Conservation (phyloP, 2,113 vertebrate genomes). For the Nematolebias whitei region DNA sequence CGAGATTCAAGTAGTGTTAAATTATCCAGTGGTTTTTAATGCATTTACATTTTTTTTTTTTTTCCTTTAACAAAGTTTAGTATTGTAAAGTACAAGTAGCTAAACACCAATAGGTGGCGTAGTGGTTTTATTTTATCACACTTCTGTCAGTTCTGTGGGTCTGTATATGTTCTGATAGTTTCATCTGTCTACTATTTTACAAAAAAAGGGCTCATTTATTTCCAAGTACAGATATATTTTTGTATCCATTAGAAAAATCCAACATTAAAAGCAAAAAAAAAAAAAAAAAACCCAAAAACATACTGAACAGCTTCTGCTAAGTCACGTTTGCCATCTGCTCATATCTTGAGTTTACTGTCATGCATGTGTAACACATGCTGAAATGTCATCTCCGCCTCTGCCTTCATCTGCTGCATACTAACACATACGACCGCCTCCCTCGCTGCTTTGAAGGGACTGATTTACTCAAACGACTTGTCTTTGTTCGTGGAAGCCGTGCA, state of each 20-base stretch:
- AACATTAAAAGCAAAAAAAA: conserved; percentile 10
- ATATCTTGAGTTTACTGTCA: conserved; percentile 6
- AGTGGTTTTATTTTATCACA: conserved; percentile 20
- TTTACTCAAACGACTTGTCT: conserved; percentile 1
- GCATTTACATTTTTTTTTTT: conserved; percentile 8
- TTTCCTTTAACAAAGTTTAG: conserved; percentile 6
- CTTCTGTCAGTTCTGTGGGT: neutral
- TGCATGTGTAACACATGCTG: conserved; percentile 30
- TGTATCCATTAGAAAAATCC: conserved; percentile 2
- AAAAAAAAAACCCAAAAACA: neutral
- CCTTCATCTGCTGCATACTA: conserved; percentile 1
- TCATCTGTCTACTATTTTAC: conserved; percentile 1
- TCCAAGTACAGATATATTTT: neutral
- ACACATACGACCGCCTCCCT: conserved; percentile 18
- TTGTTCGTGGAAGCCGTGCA: neutral
- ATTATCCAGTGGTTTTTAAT: conserved; percentile 12
- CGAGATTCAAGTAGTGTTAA: conserved; percentile 15
- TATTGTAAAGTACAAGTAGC: neutral
- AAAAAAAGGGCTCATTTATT: neutral
- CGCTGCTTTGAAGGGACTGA: conserved; percentile 1
- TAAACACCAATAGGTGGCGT: conserved; percentile 51
- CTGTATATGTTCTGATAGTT: neutral
- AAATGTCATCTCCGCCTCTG: conserved; percentile 34
- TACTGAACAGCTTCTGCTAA: neutral
- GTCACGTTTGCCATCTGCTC: conserved; percentile 32